Conservation (phyloP, 2,113 vertebrate genomes). For the Seriola aureovittata region DNA sequence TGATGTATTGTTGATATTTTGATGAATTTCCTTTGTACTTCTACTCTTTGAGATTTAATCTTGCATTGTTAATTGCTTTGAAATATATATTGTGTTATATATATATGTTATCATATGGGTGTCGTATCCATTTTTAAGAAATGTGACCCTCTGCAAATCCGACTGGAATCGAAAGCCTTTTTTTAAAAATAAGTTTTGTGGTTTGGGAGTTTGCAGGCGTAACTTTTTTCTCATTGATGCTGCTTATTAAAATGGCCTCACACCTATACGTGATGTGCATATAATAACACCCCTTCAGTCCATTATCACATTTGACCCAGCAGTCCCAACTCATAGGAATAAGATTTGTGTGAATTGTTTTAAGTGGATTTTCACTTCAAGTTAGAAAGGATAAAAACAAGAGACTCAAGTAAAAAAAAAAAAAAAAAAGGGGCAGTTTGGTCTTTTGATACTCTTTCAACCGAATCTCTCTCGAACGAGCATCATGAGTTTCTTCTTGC, state of each 20-base stretch:
- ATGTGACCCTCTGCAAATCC: neutral
- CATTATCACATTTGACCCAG: conserved; percentile 16
- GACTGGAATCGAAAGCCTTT: neutral
- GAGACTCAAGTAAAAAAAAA: conserved; percentile 46
- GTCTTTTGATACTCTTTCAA: conserved; percentile 30
- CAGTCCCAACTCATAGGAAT: conserved; percentile 29
- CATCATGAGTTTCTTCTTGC: conserved; percentile 82
- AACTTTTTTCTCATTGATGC: neutral
- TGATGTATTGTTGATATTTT: neutral
- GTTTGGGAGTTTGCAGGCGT: neutral
- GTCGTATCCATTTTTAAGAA: neutral
- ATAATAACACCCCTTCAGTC: neutral
- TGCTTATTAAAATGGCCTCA: neutral
- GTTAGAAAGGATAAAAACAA: conserved; percentile 62
- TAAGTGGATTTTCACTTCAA: conserved; percentile 90
- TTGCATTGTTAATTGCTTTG: neutral
- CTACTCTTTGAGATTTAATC: neutral
- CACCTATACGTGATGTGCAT: neutral
- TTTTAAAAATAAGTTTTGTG: neutral
- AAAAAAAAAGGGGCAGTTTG: neutral
- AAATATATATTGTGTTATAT: too few species aligned
- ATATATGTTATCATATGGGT: neutral
- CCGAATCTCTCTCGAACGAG: conserved; percentile 77
- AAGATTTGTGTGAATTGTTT: conserved; percentile 52
- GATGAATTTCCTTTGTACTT: neutral